A percentile compares a stretch with the other conserved stretches of the same genome.
Conservation (phyloP, 1,140 invertebrate species). For the Cotesia vestalis region DNA sequence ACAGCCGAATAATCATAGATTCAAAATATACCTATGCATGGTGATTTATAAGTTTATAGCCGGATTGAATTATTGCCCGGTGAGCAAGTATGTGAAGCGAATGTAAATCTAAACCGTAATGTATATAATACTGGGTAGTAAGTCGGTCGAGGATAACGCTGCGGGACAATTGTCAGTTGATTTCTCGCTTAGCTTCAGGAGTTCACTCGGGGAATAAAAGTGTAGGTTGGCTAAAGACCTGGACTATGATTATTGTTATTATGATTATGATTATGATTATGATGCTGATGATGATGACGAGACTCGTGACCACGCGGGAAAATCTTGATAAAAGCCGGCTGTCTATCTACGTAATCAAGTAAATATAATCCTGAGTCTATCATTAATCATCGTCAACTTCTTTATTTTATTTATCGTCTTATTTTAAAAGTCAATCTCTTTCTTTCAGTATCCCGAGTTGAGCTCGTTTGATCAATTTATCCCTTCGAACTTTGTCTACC, state of each 20-base stretch:
- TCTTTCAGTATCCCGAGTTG: too few relatives aligned
- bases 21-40: too few relatives aligned
- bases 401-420: neutral
- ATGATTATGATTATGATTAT: too few relatives aligned
- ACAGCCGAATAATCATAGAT: too few relatives aligned
- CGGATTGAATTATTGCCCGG: constrained; percentile 18
- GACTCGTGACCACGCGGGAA: constrained; percentile 23
- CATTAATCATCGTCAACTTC: constrained; percentile 24
- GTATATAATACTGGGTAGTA: constrained; percentile 25
- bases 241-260: too few relatives aligned
- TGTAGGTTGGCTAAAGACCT: too few relatives aligned
- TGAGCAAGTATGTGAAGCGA: neutral
- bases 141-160: constrained; percentile 55
- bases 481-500: too few relatives aligned
- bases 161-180: constrained; percentile 48
- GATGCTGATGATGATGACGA: neutral
- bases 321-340: constrained; percentile 8
- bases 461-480: too few relatives aligned
- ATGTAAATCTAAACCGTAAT: neutral
- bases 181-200: constrained; percentile 39
- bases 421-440: neutral
- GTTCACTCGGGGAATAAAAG: constrained; percentile 22
- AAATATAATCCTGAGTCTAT: constrained; percentile 8
- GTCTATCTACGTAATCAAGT: constrained; percentile 26
- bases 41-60: constrained; percentile 5